Evolutionary conservation across 2,113 vertebrate genomes (phyloP).

Genomic region (Crocuta crocuta): DNA sequence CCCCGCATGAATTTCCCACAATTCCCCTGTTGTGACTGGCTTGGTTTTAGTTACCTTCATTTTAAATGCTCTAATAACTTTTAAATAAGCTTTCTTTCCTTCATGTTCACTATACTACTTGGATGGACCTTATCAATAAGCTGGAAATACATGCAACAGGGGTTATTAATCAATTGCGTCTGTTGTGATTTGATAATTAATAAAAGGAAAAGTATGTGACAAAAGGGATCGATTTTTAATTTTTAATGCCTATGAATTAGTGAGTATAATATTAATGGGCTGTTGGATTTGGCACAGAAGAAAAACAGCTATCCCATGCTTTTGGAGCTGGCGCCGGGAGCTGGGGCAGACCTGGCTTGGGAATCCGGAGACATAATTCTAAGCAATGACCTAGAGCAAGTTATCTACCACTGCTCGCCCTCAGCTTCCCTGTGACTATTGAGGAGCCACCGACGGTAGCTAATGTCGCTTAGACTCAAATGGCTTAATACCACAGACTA

Average conservation of each 20-base stretch:
- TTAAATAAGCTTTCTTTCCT: constrained; percentile 60
- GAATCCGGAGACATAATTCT: background rate
- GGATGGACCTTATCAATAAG: constrained; percentile 70
- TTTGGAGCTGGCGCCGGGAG: background rate
- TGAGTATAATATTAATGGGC: constrained; percentile 78
- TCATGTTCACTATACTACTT: background rate
- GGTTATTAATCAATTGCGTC: constrained; percentile 79
- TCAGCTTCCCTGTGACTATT: background rate
- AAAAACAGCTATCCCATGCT: constrained; percentile 37
- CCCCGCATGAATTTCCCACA: constrained; percentile 16
- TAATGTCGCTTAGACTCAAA: background rate
- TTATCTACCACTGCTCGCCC: background rate
- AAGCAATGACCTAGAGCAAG: background rate
- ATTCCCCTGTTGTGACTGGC: background rate
- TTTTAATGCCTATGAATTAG: constrained; percentile 83
- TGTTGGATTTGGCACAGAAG: constrained; percentile 64
- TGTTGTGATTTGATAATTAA: constrained; percentile 85
- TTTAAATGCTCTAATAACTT: constrained; percentile 68
- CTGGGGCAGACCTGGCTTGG: background rate
- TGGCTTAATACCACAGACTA: background rate
- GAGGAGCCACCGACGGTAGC: background rate
- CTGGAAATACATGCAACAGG: constrained; percentile 73
- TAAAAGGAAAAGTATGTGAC: constrained; percentile 79
- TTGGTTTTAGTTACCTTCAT: background rate
- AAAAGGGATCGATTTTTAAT: constrained; percentile 78